Evolutionary conservation across 2,113 vertebrate genomes (phyloP).

Genomic region (Phyllostomus discolor): DNA sequence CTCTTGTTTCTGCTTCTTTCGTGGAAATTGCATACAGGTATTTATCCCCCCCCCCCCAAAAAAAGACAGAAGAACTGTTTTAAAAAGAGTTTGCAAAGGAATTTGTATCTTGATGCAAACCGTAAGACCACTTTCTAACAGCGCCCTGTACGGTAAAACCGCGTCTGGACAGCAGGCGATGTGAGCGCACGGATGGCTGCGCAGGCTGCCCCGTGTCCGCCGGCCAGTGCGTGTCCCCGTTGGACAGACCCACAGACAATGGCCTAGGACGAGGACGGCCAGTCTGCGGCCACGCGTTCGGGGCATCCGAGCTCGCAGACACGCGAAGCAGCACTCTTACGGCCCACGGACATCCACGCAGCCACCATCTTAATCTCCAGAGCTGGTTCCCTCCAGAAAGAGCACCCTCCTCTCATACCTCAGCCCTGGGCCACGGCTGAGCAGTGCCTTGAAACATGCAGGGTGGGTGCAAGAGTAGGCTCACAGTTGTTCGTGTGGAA

Average conservation of each 20-base stretch:
- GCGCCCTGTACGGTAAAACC: neutral
- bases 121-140: neutral
- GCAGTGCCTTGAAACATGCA: neutral
- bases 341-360: accelerated
- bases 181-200: accelerated
- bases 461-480: neutral
- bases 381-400: neutral
- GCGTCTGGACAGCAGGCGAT: neutral
- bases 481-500: neutral
- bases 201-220: neutral
- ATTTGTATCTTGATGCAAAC: neutral
- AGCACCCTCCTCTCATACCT: neutral
- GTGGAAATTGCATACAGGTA: neutral
- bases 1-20: neutral
- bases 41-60: neutral
- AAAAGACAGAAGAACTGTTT: neutral
- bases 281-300: accelerated
- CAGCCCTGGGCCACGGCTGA: neutral
- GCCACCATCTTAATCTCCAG: neutral
- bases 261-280: accelerated
- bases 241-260: neutral
- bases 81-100: neutral
- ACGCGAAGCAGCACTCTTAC: accelerated
- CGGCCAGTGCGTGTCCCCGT: neutral
- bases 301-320: accelerated